Conservation (phyloP, 2,113 vertebrate genomes). For the Hemiprocne comata region DNA sequence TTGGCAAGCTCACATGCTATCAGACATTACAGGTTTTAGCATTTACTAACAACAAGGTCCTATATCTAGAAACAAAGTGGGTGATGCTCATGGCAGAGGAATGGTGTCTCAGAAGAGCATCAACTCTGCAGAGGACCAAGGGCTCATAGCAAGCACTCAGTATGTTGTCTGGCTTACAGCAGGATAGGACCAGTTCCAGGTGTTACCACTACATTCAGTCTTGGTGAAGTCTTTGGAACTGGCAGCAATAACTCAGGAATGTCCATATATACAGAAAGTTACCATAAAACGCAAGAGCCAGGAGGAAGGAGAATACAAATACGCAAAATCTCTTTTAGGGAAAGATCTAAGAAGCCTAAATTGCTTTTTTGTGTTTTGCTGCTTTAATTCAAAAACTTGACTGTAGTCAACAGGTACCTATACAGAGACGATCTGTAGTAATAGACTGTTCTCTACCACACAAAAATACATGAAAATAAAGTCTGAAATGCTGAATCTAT, state of each 20-base stretch:
- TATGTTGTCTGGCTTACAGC: not conserved
- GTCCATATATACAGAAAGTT: not conserved
- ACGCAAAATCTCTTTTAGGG: not conserved
- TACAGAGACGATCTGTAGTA: not conserved
- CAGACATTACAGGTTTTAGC: not conserved
- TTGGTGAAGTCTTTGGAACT: not conserved
- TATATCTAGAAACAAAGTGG: conserved; percentile 1
- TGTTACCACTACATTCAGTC: not conserved
- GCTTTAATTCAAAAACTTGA: not conserved
- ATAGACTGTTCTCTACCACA: not conserved
- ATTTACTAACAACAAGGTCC: not conserved
- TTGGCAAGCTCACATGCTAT: not conserved
- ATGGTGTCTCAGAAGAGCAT: not conserved
- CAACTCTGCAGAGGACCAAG: not conserved
- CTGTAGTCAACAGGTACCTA: not conserved
- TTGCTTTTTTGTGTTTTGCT: not conserved
- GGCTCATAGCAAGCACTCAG: not conserved
- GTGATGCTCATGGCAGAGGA: not conserved
- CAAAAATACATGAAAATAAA: not conserved
- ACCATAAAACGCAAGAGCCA: not conserved
- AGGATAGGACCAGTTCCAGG: not conserved
- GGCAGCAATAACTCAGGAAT: not conserved
- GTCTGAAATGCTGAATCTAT: not conserved
- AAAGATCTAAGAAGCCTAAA: not conserved
- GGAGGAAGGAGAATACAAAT: not conserved